Evolutionary conservation across 2,113 vertebrate species (phyloP).

Genomic region (Microcebus ravelobensis): DNA sequence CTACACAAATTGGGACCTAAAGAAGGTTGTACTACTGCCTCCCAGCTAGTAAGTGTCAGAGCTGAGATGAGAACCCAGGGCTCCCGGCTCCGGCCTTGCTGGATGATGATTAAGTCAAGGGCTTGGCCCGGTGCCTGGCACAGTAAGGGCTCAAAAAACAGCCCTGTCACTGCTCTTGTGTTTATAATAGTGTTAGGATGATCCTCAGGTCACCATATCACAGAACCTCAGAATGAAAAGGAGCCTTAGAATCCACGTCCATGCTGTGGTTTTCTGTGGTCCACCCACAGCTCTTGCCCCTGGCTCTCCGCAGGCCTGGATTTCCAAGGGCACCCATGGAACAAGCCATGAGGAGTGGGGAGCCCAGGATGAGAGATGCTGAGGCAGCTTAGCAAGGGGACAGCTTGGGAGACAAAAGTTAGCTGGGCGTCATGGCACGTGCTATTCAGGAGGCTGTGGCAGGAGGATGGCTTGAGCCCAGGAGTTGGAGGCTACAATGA

Average conservation of each 20-base stretch:
- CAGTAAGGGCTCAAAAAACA: background rate
- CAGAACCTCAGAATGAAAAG: background rate
- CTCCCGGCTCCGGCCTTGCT: background rate
- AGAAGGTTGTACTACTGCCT: background rate
- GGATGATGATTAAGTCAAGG: background rate
- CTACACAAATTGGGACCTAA: background rate
- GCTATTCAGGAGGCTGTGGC: too few relatives aligned
- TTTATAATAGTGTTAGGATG: rapidly evolving
- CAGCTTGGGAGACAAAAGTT: background rate
- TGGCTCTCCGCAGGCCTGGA: background rate
- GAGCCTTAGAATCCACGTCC: rapidly evolving
- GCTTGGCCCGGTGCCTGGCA: background rate
- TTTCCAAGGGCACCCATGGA: background rate
- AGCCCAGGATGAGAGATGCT: background rate
- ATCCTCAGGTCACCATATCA: rapidly evolving
- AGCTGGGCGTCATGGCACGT: too few relatives aligned
- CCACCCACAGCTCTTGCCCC: background rate
- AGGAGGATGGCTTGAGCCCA: too few relatives aligned
- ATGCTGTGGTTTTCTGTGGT: rapidly evolving
- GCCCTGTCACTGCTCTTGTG: rapidly evolving
- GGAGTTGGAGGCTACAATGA: too few relatives aligned
- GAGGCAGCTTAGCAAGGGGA: background rate
- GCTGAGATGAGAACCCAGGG: background rate
- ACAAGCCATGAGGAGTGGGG: background rate
- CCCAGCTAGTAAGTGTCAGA: background rate